phyloP scores from a whole-genome alignment of 2,888 invertebrate species.

The Silvanus unidentatus region DNA sequence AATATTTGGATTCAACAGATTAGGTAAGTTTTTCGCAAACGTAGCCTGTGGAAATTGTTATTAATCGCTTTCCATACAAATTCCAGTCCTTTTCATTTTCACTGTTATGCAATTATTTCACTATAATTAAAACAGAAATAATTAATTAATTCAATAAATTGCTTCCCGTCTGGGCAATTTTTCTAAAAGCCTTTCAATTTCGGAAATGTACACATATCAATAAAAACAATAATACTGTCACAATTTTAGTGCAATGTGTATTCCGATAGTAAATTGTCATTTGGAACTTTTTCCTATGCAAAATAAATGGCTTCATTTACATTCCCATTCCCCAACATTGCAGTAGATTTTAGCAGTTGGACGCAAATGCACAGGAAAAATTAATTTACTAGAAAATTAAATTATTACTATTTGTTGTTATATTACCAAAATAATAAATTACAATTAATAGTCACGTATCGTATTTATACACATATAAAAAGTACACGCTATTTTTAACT shows the following conservation, averaged over 20 bases:
- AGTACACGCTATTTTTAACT: no score
- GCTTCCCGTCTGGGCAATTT: neutral
- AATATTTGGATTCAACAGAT: no score
- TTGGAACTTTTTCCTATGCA: neutral
- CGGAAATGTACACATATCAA: conserved; percentile 2
- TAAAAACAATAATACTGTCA: conserved; percentile 1
- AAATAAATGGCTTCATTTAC: conserved; percentile 3
- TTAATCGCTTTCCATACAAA: no score
- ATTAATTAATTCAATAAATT: no score
- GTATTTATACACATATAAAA: no score
- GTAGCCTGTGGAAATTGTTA: no score
- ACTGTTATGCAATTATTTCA: no score
- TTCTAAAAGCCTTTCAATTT: neutral
- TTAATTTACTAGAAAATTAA: conserved; percentile 2
- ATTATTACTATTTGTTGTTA: neutral
- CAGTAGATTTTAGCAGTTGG: neutral
- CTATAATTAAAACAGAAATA: no score
- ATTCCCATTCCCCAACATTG: neutral
- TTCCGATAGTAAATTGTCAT: conserved; percentile 1
- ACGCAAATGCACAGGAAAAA: neutral
- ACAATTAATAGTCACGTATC: no score
- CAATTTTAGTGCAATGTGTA: neutral
- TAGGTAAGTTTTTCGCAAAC: no score
- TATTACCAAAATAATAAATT: no score
- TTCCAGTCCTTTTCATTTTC: no score